phyloP scores from a whole-genome alignment of 2,113 vertebrate species.

The Sylvietta virens region DNA sequence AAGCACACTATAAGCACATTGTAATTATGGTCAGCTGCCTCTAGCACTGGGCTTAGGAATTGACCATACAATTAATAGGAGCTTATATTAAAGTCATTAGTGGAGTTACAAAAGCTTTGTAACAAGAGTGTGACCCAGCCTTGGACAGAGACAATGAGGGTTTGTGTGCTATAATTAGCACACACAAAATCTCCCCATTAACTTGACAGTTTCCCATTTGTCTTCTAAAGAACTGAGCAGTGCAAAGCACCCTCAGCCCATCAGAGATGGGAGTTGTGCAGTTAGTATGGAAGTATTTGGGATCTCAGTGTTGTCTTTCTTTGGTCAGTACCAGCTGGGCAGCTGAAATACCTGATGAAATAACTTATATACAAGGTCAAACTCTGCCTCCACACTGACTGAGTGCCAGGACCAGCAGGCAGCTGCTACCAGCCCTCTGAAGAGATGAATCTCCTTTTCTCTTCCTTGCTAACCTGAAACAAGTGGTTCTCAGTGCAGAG shows the following conservation, averaged over 20 bases:
- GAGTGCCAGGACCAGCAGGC: background rate
- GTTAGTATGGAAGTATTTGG: background rate
- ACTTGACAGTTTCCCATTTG: background rate
- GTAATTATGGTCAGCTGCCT: conserved; percentile 67
- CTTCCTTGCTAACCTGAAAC: background rate
- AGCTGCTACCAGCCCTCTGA: background rate
- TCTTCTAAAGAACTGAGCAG: background rate
- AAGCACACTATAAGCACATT: conserved; percentile 67
- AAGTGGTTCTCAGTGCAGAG: background rate
- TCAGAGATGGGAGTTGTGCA: background rate
- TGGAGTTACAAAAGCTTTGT: conserved; percentile 67
- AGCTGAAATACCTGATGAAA: background rate
- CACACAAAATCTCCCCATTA: background rate
- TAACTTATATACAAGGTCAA: background rate
- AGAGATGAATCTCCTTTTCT: background rate
- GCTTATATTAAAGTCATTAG: conserved; percentile 71
- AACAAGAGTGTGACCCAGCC: conserved; percentile 53
- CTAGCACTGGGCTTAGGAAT: conserved; percentile 54
- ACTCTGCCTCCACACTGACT: background rate
- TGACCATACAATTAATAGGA: conserved; percentile 72
- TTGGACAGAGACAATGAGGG: conserved; percentile 20
- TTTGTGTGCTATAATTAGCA: conserved; percentile 54
- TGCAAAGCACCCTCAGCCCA: background rate
- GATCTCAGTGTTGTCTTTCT: background rate
- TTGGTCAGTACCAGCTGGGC: background rate